Base-by-base conservation (phyloP, 2,797 vertebrate species). In the Chloroceryle amazona region DNA sequence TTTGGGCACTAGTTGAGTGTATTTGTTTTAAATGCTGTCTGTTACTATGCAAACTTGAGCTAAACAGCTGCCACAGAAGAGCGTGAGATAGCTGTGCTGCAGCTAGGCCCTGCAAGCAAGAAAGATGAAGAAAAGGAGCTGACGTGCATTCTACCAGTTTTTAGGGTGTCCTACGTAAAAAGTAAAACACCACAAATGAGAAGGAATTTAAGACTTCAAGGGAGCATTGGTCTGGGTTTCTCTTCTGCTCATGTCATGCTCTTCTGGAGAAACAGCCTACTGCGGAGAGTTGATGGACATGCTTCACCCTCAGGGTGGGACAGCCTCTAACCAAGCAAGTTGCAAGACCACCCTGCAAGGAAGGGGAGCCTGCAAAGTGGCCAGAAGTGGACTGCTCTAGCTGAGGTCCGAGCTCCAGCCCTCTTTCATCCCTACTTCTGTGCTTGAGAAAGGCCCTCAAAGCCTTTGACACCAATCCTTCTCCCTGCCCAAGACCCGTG, bases 121-220 rank as follows among this genome's bases (percentile, higher is more conserved):
- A 39, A 75, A 42, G 23, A 19, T 57, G 31, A 31, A 52, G 52
- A 71, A 67, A 62, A 88, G 57, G 44, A 86, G 72, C 44, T 18
- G 33, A 29, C 12, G 5, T 2, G 22, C 1, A 2, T 46, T 49
- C 61, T 29, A 29, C 15, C 17, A 21, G 4, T 1, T 1, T 35
- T 76, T 52, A 41, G 19, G 8, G 5, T 29, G 25, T 44, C 18
- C 70, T 68, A 18, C 0, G 2, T 31, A 63, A 63, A 72, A 46
- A 44, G 49, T 41, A 54, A 58, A 82, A 29, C 23, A 33, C 26
- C n/a, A 68, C 28, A 70, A 79, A 54, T 0, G 1, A 68, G 58
- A 37, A 83, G 13, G 35, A 68, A 66, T 60, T 88, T 62, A 74
- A 65, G 17, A 83, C 42, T 93, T 92, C 58, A 66, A 66, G 8